phyloP scores from a whole-genome alignment of 2,113 vertebrate genomes.

The Camarhynchus parvulus region DNA sequence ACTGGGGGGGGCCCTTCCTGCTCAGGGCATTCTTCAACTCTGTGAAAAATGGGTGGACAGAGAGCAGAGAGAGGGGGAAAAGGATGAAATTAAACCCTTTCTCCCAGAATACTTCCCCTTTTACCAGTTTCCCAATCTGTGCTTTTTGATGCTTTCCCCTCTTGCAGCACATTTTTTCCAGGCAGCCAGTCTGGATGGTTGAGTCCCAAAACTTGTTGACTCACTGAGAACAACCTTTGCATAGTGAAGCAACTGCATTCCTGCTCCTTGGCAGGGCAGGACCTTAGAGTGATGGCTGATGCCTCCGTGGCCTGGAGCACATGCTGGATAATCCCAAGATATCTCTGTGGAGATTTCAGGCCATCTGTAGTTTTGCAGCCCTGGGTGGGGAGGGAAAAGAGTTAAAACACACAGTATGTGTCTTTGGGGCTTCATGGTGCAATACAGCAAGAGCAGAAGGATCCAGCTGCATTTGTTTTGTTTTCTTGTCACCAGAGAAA shows the following conservation, averaged over 20 bases:
- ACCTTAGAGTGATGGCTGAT: background rate
- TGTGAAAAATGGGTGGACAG: background rate
- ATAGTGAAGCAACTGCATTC: background rate
- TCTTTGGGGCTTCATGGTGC: background rate
- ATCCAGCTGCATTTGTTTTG: slow-evolving; percentile 74
- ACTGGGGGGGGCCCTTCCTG: no score
- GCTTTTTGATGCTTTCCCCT: background rate
- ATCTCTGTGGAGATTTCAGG: background rate
- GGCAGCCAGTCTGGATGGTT: background rate
- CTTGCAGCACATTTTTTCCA: slow-evolving; percentile 24
- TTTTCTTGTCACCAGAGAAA: slow-evolving; percentile 76
- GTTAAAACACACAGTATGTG: background rate
- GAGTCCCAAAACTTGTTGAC: background rate
- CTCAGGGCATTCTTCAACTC: background rate
- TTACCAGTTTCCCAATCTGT: background rate
- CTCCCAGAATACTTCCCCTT: background rate
- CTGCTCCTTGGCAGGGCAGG: background rate
- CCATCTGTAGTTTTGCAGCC: background rate
- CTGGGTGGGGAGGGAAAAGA: background rate
- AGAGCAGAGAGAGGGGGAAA: background rate
- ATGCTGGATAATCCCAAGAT: background rate
- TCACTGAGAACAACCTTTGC: slow-evolving; percentile 2
- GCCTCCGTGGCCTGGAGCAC: background rate
- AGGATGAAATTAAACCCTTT: background rate
- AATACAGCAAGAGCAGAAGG: background rate